Base-by-base conservation (phyloP, 2,797 vertebrate species). In the Rhodeus uyekii region DNA sequence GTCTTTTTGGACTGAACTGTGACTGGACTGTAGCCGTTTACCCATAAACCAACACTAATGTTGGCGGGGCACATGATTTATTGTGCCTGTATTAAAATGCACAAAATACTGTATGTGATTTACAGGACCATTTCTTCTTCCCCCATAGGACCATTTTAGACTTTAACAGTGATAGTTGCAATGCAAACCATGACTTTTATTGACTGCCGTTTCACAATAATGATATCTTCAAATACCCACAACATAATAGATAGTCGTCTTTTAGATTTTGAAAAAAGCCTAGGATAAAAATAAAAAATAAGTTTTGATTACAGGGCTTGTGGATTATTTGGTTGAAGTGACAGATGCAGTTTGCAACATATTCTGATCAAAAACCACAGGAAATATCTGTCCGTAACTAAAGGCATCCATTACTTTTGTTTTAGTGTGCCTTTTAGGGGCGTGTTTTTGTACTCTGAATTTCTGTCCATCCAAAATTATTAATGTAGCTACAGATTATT, bases 11-110 rank as follows among this genome's bases (percentile, higher is more conserved):
- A 16, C 19, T 55, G 24, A 24, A 42, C 61, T 72, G 77, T 82
- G 53, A 58, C 63, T n/a, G 48, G 48, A 46, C n/a, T 61, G 6
- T 53, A 46, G 34, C 60, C 1, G 3, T 76, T 63, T 50, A 71
- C 73, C 61, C 74, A 27, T 34, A 81, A 68, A 65, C 38, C 38
- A 71, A 80, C 69, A 74, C 34, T 58, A 60, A 60, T 82, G 79
- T 46, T 50, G 29, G 16, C 32, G 22, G 58, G n/a, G 5, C 46
- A 3, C 4, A 4, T 16, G 27, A 48, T 81, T 81, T 34, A 19
- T 36, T 29, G 24, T n/a, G 48, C 16, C 10, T 24, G 38, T 8
- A 44, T 27, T 53, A 32, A 22, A 79, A 27, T 29, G 9, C 10
- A 64, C 39, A 12, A 34, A 68, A n/a, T 78, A 58, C 38, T 34